phyloP scores from a whole-genome alignment of 2,797 vertebrate species.

The Karalla daura region DNA sequence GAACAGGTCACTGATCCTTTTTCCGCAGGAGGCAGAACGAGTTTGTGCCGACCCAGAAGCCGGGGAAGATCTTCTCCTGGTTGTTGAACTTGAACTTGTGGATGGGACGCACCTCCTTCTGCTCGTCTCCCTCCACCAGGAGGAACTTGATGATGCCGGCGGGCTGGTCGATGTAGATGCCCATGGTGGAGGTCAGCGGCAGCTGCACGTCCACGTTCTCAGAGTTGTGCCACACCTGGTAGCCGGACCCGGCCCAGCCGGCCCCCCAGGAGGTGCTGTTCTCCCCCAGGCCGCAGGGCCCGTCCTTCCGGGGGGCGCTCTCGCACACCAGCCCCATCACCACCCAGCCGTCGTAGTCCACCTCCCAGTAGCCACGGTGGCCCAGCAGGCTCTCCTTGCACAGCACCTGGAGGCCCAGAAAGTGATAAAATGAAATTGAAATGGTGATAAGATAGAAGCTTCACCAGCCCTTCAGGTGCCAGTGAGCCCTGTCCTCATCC shows the following conservation, averaged over 20 bases:
- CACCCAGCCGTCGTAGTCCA: slow-evolving; percentile 82
- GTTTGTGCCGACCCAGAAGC: slow-evolving; percentile 83
- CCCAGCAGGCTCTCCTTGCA: slow-evolving; percentile 79
- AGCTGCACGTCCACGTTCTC: slow-evolving; percentile 74
- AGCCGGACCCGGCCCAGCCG: slow-evolving; percentile 83
- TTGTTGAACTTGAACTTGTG: slow-evolving; percentile 76
- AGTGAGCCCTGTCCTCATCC: too few relatives aligned
- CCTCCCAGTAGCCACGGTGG: slow-evolving; percentile 83
- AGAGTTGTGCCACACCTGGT: slow-evolving; percentile 83
- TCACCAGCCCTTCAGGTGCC: too few relatives aligned
- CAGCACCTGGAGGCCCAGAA: slow-evolving; percentile 74
- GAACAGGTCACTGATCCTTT: slow-evolving; percentile 67
- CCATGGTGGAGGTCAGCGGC: slow-evolving; percentile 61
- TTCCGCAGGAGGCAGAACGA: slow-evolving; percentile 78
- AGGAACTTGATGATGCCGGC: slow-evolving; percentile 83
- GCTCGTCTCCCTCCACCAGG: slow-evolving; percentile 66
- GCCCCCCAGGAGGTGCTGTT: slow-evolving; percentile 83
- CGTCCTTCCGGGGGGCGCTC: slow-evolving; percentile 77
- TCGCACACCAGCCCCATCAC: slow-evolving; percentile 76
- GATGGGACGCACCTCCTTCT: slow-evolving; percentile 77
- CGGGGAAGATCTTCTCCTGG: slow-evolving; percentile 80
- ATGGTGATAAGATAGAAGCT: too few relatives aligned
- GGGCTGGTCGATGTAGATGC: slow-evolving; percentile 85
- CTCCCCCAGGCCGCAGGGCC: slow-evolving; percentile 81
- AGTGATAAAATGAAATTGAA: too few relatives aligned